These are phyloP conservation scores for Phoeniculus purpureus DNA, from an alignment of 2,797 vertebrate genomes.

Conservation along the genomic window DNA sequence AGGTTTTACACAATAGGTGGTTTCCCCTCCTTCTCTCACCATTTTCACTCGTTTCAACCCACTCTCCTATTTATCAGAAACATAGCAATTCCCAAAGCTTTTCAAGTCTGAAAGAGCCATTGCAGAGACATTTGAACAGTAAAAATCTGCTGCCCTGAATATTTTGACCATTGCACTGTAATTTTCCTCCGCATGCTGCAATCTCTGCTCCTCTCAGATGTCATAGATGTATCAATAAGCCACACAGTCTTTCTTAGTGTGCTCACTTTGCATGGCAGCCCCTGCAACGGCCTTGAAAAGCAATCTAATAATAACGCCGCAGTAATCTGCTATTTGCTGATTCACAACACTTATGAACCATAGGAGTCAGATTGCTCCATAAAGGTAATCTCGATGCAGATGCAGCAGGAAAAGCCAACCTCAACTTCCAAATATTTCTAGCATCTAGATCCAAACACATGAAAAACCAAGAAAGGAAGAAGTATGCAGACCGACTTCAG, in stretches of 20 bases:
- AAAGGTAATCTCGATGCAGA: neutral
- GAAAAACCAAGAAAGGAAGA: neutral
- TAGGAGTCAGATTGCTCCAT: neutral
- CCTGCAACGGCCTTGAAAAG: neutral
- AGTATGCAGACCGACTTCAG: neutral
- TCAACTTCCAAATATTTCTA: neutral
- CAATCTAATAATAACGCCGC: neutral
- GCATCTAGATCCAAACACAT: neutral
- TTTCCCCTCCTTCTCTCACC: neutral
- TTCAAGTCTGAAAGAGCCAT: neutral
- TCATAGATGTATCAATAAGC: neutral
- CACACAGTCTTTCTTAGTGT: neutral
- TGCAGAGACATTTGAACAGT: neutral
- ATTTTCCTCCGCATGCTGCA: neutral
- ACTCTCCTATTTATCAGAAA: neutral
- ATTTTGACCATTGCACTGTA: neutral
- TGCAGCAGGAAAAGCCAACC: neutral
- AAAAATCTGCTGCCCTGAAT: neutral
- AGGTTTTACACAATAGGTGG: slow-evolving; percentile 1
- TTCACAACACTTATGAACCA: neutral
- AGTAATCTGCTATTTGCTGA: neutral
- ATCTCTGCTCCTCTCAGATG: neutral
- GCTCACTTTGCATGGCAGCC: neutral
- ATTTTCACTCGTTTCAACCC: neutral
- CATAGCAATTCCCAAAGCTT: neutral